A percentile compares a stretch with the other conserved stretches of the same genome.
Conservation (phyloP, 2,797 vertebrate genomes). For the Chaunax sp. region DNA sequence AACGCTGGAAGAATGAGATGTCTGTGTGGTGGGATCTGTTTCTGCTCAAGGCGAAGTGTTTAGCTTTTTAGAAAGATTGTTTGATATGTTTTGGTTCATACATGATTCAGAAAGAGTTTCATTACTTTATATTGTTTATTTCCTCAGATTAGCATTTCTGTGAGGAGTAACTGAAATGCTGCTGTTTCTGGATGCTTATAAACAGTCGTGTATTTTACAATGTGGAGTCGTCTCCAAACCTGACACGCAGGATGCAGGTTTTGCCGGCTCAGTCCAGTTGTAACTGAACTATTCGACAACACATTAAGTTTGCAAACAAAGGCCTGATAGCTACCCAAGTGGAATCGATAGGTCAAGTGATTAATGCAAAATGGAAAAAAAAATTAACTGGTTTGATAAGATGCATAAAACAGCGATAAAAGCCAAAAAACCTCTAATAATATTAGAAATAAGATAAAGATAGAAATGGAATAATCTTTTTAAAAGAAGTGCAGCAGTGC, state of each 20-base stretch:
- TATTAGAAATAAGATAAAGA: no score
- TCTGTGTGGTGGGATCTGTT: conserved; percentile 7
- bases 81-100: neutral
- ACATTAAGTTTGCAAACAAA: neutral
- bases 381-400: no score
- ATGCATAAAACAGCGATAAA: no score
- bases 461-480: no score
- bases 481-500: no score
- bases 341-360: no score
- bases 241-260: neutral
- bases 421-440: no score
- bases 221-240: neutral
- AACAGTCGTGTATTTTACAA: neutral
- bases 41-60: neutral
- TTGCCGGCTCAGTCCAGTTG: neutral
- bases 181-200: neutral
- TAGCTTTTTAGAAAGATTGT: neutral
- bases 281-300: neutral
- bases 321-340: no score
- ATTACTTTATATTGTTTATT: neutral
- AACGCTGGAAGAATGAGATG: conserved; percentile 1
- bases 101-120: neutral
- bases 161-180: neutral
- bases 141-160: neutral
- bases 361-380: no score